Evolutionary conservation across 2,113 vertebrate species (phyloP).

Genomic region (Myotis yumanensis): DNA sequence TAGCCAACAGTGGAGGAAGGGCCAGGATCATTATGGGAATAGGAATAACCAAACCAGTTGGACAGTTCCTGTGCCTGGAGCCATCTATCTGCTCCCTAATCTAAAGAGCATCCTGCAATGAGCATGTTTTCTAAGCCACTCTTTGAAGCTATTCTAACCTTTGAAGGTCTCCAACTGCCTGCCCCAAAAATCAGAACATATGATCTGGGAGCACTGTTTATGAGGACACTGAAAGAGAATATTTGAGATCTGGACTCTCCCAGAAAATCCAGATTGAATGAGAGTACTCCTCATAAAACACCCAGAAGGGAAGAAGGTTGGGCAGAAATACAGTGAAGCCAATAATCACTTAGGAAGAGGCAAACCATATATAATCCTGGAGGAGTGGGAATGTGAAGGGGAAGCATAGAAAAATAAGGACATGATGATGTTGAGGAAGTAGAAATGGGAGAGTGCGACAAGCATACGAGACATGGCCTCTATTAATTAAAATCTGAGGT

Average conservation of each 20-base stretch:
- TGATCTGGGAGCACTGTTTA: neutral
- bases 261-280: neutral
- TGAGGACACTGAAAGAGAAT: slow-evolving; percentile 3
- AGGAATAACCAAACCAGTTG: slow-evolving; percentile 55
- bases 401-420: neutral
- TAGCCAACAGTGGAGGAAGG: slow-evolving; percentile 66
- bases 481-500: neutral
- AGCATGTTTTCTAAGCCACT: neutral
- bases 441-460: neutral
- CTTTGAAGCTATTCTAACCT: neutral
- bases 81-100: neutral
- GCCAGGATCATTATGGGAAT: slow-evolving; percentile 49
- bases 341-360: neutral
- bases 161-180: neutral
- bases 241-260: slow-evolving; percentile 11
- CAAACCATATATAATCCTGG: neutral
- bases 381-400: neutral
- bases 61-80: neutral
- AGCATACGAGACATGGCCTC: neutral
- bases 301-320: neutral
- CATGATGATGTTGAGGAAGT: neutral
- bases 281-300: neutral
- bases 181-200: neutral
- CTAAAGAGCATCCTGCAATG: neutral
- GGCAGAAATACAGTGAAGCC: neutral